A percentile compares a stretch with the other conserved stretches of the same genome.
These are phyloP conservation scores for Ophonus ardosiacus DNA, from an alignment of 2,888 invertebrate species.

Conservation along the genomic window DNA sequence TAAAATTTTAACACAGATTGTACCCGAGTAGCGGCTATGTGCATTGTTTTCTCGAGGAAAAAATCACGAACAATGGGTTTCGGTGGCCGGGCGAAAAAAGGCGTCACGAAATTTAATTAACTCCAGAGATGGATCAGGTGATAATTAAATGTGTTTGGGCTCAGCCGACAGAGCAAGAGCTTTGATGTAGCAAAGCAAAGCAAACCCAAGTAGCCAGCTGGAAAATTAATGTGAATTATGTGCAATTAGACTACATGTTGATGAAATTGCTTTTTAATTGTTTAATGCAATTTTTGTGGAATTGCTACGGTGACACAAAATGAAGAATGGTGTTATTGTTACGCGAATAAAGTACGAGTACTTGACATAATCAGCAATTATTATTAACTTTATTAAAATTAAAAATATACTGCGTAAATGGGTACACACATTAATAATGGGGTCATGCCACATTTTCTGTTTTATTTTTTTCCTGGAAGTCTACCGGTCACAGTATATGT, in stretches of 20 bases:
- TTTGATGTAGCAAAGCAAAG: background rate
- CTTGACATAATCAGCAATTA: background rate
- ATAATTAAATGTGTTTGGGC: slow-evolving; percentile 60
- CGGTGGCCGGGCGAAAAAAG: slow-evolving; percentile 56
- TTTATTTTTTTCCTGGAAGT: too few relatives aligned
- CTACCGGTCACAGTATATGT: too few relatives aligned
- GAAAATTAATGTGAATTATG: slow-evolving; percentile 53
- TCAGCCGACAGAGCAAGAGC: background rate
- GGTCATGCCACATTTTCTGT: too few relatives aligned
- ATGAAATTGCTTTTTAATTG: slow-evolving; percentile 53
- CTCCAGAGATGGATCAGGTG: slow-evolving; percentile 62
- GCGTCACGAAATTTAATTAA: slow-evolving; percentile 62
- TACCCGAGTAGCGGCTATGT: slow-evolving; percentile 7
- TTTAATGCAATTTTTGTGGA: slow-evolving; percentile 25
- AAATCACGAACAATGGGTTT: slow-evolving; percentile 59
- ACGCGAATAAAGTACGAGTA: background rate
- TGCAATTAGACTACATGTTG: slow-evolving; percentile 40
- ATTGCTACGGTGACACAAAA: slow-evolving; percentile 8
- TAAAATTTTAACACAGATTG: slow-evolving; percentile 63
- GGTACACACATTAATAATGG: too few relatives aligned
- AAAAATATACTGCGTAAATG: too few relatives aligned
- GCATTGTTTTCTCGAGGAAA: slow-evolving; percentile 48
- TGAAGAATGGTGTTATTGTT: background rate
- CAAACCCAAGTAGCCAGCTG: background rate
- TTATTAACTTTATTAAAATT: background rate